These are phyloP conservation scores for Oostethus manadensis DNA, from an alignment of 2,113 vertebrate genomes.

Conservation along the genomic window DNA sequence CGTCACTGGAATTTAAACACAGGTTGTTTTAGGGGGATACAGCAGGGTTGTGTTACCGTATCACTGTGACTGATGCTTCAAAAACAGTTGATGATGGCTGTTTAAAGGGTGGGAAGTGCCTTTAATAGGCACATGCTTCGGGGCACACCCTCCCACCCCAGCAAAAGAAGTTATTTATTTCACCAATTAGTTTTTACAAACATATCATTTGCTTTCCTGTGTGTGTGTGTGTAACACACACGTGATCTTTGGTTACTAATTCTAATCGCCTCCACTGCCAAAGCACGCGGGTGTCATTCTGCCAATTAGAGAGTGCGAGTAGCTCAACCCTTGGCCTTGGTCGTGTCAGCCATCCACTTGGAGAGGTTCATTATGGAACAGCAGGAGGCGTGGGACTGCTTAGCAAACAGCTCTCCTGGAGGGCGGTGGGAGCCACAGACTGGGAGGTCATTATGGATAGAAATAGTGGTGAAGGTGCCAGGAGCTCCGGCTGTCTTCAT, in stretches of 20 bases:
- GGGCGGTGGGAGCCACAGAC: constrained; percentile 15
- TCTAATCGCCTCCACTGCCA: neutral
- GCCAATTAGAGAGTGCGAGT: constrained; percentile 44
- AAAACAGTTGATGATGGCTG: neutral
- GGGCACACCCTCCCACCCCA: neutral
- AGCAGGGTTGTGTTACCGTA: neutral
- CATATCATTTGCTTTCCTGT: neutral
- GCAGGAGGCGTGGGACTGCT: constrained; percentile 35
- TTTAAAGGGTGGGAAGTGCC: neutral
- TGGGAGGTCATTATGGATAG: constrained; percentile 33
- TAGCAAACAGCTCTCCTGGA: constrained; percentile 37
- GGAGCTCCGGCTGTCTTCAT: neutral
- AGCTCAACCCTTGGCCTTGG: constrained; percentile 40
- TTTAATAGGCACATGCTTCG: neutral
- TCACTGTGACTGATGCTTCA: neutral
- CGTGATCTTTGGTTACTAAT: neutral
- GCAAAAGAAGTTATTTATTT: neutral
- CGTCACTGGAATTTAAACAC: neutral
- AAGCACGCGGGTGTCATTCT: constrained; percentile 16
- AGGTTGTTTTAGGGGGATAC: neutral
- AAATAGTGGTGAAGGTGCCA: constrained; percentile 20
- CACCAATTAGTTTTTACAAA: neutral
- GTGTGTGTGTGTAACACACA: neutral
- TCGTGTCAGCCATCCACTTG: constrained; percentile 22
- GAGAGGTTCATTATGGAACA: constrained; percentile 48